Evolutionary conservation across 1,140 invertebrate genomes (phyloP), one percentile per base, ranked within the genome.

Genomic region (Euschistus heros): DNA sequence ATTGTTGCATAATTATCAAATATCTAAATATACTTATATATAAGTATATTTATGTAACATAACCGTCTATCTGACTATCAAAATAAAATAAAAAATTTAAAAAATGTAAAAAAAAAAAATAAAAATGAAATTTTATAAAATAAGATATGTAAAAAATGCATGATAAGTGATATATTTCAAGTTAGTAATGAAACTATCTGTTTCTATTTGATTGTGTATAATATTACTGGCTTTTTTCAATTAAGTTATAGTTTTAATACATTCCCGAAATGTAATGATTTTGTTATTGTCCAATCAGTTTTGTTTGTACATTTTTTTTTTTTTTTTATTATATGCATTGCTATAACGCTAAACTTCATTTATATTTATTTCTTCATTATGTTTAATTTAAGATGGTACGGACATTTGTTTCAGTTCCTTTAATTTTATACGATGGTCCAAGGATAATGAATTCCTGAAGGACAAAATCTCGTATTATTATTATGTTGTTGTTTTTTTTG

Each of bases 41-140:
- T 18, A 42, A 50, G 46, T 52, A 33, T 33, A 33, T 46, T 30
- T 26, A 54, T 54, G 46, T 64, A 55, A 37, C 52, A 64, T 64
- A 57, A 57, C 54, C 54, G 54, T 57, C 54, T 57, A 26, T 57
- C 54, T 57, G 54, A 57, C 54, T 64, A 64, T 54, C 37, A 61
- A 61, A 17, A 26, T 37, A n/a, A 33, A 52, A 63, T 50, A 18
- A 52, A 47, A 46, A 52, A 20, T 33, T 30, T 52, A n/a, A 27
- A 22, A 24, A 46, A 47, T 17, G 18, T 17, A 63, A 22, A n/a
- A 15, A 52, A 17, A 14, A 44, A 37, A 37, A 37, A 37, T 10
- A 6, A 37, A 37, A 6, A 37, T 37, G 33, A 10, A 37, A 37
- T 52, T 30, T 52, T 27, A 33, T 47, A 24, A 46, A 14, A 44